Base-by-base conservation (phyloP, 2,888 invertebrate species). In the Hartigia nigra region DNA sequence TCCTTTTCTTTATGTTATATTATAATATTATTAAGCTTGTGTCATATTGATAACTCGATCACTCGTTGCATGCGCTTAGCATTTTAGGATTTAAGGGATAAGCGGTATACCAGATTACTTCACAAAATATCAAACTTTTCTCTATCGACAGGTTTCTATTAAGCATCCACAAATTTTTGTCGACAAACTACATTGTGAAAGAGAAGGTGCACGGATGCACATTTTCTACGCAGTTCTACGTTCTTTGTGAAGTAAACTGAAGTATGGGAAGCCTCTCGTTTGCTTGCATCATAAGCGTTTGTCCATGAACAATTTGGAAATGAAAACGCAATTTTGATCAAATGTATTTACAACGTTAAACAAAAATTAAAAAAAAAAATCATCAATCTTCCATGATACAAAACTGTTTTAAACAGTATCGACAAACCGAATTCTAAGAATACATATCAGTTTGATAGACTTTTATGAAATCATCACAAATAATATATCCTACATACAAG, bases 21-120 rank as follows among this genome's bases (percentile, higher is more conserved):
- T 36, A n/a, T 37, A 75, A 23, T 75, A 75, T 75, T 75, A 75
- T 75, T 75, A 75, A 75, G 75, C 75, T 34, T 75, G 75, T 75
- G 75, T 75, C 69, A 34, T 70, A 74, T 78, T 69, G 55, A 72
- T 34, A 72, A 72, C 84, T 85, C 86, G 84, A 82, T 84, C 84
- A 87, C 85, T 88, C 83, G 84, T 86, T 81, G 86, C 88, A 88
- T 88, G 88, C 88, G 87, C 87, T 86, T 80, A 82, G 81, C 78
- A 77, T 77, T 81, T 32, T 78, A 69, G 77, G 76, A 78, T 78
- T 55, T 55, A 74, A 69, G 74, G 82, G 82, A 82, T 77, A 82
- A 81, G 81, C 82, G 82, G 77, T 81, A n/a, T 78, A 77, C 75
- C 55, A 77, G 78, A 77, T 77, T 69, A 78, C 76, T 77, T 77